Conservation (phyloP, 2,113 vertebrate species). For the human (Homo sapiens) region DNA sequence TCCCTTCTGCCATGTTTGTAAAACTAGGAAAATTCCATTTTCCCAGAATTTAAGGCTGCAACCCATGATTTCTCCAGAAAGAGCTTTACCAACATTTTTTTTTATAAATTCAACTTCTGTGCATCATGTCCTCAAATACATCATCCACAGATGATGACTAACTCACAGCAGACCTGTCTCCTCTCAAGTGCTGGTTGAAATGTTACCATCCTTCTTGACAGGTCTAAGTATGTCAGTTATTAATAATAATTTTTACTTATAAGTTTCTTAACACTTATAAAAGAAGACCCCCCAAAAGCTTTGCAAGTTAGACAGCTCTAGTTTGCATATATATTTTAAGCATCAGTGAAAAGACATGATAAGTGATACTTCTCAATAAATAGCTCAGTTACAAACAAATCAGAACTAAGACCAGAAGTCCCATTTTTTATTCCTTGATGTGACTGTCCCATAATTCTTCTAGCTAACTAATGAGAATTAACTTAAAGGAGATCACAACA, state of each 20-base stretch:
- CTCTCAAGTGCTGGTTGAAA: slow-evolving; percentile 49
- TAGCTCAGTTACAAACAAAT: slow-evolving; percentile 9
- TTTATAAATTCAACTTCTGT: slow-evolving; percentile 67
- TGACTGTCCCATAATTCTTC: neutral
- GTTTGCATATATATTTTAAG: slow-evolving; percentile 30
- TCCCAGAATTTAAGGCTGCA: slow-evolving; percentile 45
- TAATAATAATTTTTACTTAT: slow-evolving; percentile 52
- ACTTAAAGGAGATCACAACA: slow-evolving; percentile 42
- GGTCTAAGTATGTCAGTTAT: slow-evolving; percentile 41
- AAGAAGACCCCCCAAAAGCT: neutral
- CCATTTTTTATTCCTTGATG: neutral
- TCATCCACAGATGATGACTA: slow-evolving; percentile 71
- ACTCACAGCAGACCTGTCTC: slow-evolving; percentile 50
- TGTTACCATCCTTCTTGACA: slow-evolving; percentile 47
- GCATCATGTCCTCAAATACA: slow-evolving; percentile 71
- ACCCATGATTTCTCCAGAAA: slow-evolving; percentile 63
- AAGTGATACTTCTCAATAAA: slow-evolving; percentile 49
- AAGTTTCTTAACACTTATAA: slow-evolving; percentile 44
- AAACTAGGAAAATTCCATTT: slow-evolving; percentile 65
- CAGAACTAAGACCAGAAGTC: slow-evolving; percentile 17
- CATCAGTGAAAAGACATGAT: neutral
- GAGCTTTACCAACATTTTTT: slow-evolving; percentile 65
- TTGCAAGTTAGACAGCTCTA: slow-evolving; percentile 18
- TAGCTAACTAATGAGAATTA: neutral
- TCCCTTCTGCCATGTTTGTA: slow-evolving; percentile 39